A percentile compares a stretch with the other conserved stretches of the same genome.
Evolutionary conservation across 2,888 invertebrate genomes (phyloP).

Genomic region (Pristionchus fissidentatus): DNA sequence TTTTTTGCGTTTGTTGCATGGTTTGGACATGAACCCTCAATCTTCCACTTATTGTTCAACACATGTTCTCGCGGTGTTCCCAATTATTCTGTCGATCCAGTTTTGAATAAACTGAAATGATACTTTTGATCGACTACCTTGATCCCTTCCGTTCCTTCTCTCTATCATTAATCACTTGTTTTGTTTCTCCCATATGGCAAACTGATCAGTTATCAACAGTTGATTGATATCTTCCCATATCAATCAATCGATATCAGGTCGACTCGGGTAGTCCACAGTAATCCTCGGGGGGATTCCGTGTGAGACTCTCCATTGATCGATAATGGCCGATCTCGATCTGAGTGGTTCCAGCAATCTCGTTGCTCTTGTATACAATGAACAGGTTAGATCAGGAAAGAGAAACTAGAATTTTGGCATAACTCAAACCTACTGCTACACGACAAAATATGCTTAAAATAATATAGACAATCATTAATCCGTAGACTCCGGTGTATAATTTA

Average conservation of each 20-base stretch:
- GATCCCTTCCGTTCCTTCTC: background rate
- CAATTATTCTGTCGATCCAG: background rate
- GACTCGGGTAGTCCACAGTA: conserved; percentile 38
- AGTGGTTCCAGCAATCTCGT: conserved; percentile 38
- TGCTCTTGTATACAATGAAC: conserved; percentile 37
- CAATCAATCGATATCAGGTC: conserved; percentile 9
- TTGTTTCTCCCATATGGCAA: background rate
- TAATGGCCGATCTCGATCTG: conserved; percentile 43
- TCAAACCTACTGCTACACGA: background rate
- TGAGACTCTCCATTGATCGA: background rate
- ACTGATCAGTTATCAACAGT: background rate
- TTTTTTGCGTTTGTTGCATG: background rate
- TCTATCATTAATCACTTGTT: conserved; percentile 11
- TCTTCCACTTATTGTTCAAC: background rate
- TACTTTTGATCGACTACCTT: background rate
- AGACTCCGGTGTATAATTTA: no score
- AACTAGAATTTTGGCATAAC: background rate
- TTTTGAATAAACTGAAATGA: background rate
- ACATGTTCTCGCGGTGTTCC: conserved; percentile 18
- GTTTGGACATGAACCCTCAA: no score
- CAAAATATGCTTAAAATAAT: no score
- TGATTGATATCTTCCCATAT: no score
- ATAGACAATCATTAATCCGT: no score
- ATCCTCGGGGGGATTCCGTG: conserved; percentile 25
- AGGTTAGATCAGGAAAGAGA: background rate